Evolutionary conservation across 2,888 invertebrate genomes (phyloP).

Genomic region (Miltochrista miniata): DNA sequence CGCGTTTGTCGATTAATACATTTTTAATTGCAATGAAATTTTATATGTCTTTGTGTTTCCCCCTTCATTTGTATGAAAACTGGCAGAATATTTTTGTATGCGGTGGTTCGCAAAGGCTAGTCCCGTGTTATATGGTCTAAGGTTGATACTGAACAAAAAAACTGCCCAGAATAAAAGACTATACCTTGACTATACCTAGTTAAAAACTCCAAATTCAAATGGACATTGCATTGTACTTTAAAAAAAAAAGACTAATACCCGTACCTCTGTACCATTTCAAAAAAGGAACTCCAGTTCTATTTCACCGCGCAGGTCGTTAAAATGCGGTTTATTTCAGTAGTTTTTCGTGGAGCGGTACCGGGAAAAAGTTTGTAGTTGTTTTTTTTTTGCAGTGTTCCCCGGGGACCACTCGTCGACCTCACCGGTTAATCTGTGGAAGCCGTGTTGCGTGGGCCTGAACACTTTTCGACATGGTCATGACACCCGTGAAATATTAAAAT

Average conservation of each 20-base stretch:
- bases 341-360: slow-evolving; percentile 39
- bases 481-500: slow-evolving; percentile 41
- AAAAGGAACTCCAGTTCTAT: slow-evolving; percentile 37
- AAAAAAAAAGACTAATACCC: too few species aligned
- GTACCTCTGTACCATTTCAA: slow-evolving; percentile 11
- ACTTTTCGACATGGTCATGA: slow-evolving; percentile 32
- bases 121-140: too few species aligned
- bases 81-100: too few species aligned
- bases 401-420: slow-evolving; percentile 29
- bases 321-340: slow-evolving; percentile 52
- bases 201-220: slow-evolving; percentile 26
- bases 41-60: too few species aligned
- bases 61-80: too few species aligned
- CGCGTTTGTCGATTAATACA: too few species aligned
- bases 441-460: slow-evolving; percentile 28
- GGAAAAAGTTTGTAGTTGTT: slow-evolving; percentile 29
- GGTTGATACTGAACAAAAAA: neutral
- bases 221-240: slow-evolving; percentile 22
- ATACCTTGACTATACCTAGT: too few species aligned
- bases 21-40: too few species aligned
- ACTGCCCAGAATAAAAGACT: slow-evolving; percentile 18
- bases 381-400: slow-evolving; percentile 26
- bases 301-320: slow-evolving; percentile 42
- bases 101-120: too few species aligned
- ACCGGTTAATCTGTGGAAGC: slow-evolving; percentile 42